These are phyloP conservation scores for Corythornis madagascariensis DNA, from an alignment of 2,113 vertebrate species.

Conservation along the genomic window DNA sequence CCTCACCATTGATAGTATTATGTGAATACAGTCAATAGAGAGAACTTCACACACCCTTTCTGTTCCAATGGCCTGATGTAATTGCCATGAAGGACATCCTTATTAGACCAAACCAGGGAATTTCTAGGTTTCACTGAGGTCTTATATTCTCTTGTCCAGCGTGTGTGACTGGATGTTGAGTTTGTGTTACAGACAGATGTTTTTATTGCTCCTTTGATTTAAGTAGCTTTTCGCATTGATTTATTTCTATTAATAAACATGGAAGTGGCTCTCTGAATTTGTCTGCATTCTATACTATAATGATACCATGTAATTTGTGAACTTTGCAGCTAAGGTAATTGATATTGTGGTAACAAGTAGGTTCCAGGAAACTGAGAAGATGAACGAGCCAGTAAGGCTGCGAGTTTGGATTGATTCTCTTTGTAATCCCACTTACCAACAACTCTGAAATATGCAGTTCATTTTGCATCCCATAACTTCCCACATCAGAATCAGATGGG, in stretches of 20 bases:
- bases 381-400: neutral
- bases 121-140: neutral
- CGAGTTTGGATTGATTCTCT: neutral
- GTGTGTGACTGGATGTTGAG: neutral
- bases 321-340: neutral
- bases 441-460: neutral
- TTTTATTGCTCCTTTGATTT: neutral
- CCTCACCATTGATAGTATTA: neutral
- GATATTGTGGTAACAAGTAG: neutral
- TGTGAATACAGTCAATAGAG: neutral
- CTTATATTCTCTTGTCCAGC: neutral
- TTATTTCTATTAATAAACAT: neutral
- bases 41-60: neutral
- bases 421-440: neutral
- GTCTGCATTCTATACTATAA: neutral
- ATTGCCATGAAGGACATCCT: neutral
- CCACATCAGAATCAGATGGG: neutral
- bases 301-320: neutral
- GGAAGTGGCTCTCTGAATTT: neutral
- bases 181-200: neutral
- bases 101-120: neutral
- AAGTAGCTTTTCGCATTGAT: neutral
- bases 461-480: neutral
- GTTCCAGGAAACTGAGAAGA: neutral
- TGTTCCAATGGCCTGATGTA: neutral